phyloP scores from a whole-genome alignment of 1,140 invertebrate genomes.

The Lucilia sericata region DNA sequence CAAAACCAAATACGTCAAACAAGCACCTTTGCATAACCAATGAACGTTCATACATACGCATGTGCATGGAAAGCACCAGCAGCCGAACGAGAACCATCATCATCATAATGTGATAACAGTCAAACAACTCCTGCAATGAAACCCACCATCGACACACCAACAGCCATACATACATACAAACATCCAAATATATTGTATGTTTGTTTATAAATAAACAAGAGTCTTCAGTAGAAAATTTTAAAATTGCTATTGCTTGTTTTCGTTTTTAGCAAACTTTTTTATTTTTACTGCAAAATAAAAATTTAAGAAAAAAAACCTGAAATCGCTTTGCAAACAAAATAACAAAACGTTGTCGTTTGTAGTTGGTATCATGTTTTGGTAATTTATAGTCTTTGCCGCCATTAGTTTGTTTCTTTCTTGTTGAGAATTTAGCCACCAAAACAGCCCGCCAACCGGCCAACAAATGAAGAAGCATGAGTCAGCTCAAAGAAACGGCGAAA shows the following conservation, averaged over 20 bases:
- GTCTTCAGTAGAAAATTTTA: conserved; percentile 23
- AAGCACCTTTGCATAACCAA: conserved; percentile 33
- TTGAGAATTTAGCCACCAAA: conserved; percentile 10
- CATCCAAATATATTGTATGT: too few relatives aligned
- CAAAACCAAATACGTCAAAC: conserved; percentile 3
- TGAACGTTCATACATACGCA: not conserved
- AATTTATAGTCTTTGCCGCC: conserved; percentile 43
- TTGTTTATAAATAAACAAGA: not conserved
- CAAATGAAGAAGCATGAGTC: not conserved
- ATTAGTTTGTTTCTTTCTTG: conserved; percentile 17
- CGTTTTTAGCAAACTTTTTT: not conserved
- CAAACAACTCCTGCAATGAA: not conserved
- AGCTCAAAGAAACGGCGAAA: not conserved
- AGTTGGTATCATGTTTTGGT: conserved; percentile 43
- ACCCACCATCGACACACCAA: not conserved
- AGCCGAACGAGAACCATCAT: not conserved
- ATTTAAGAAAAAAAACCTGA: not conserved
- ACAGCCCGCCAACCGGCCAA: not conserved
- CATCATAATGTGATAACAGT: not conserved
- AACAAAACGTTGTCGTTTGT: conserved; percentile 35
- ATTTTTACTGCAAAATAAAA: not conserved
- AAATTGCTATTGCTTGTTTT: conserved; percentile 39
- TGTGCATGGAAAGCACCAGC: not conserved
- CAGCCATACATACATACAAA: not conserved
- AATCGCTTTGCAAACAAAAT: not conserved